Base-by-base conservation (phyloP, 2,888 invertebrate species). In the Tetragonula carbonaria region DNA sequence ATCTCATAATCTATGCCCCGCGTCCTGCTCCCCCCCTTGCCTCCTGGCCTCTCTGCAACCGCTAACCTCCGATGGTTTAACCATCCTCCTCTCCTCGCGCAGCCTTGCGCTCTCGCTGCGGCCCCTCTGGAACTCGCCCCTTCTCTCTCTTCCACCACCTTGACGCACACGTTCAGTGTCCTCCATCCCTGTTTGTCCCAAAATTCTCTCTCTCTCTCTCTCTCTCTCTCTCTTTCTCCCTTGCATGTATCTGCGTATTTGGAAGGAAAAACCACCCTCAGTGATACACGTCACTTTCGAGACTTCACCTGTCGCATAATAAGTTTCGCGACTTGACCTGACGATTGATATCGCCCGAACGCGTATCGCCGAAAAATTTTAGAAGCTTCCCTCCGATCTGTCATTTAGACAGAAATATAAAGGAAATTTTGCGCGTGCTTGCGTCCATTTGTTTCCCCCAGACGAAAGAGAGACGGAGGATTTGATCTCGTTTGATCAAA, bases 1-100 rank as follows among this genome's bases (percentile, higher is more conserved):
- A 88, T 90, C 91, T 91, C 90, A 89, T 91, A 91, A 92, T 91
- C 90, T 89, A 91, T 89, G 91, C 87, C 84, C 87, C 90, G 82
- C 80, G 86, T 82, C 86, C 88, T 81, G 77, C 79, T 50, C 78
- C 65, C 71, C 50, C 62, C 62, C 8, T 45, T 45, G 45, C 45
- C 53, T 63, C n/a, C n/a, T 55, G 67, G 63, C 73, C 75, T 73
- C 77, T 75, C 76, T 45, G 73, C 80, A 72, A 80, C 85, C 85
- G 80, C 85, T 84, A 85, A 85, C 85, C 81, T 82, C 45, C 84
- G 84, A 84, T 33, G 85, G 71, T 81, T 85, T 67, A 84, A 71
- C 51, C 66, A 65, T 84, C 80, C 73, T 76, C 84, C 63, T 55
- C 63, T 18, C 63, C 28, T 33, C 33, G 59, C 55, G n/a, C 66